Evolutionary conservation across 2,888 invertebrate species (phyloP), one percentile per base, ranked within the genome.

Genomic region (Drosophila affinis): DNA sequence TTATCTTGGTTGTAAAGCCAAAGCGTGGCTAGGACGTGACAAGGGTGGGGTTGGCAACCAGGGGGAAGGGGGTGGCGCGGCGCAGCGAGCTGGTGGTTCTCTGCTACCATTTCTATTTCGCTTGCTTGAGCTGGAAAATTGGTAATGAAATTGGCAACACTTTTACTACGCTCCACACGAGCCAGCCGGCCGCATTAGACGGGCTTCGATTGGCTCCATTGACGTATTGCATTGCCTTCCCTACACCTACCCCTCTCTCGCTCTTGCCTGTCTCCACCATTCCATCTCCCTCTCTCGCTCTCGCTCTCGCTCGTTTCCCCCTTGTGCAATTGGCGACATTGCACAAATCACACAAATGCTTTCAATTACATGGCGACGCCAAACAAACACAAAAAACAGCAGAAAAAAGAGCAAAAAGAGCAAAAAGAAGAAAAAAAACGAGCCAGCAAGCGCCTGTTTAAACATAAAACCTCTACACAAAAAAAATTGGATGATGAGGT

Each of bases 321-420:
- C 55, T 68, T 51, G 52, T 49, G 72, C 85, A 82, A 87, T 85
- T 87, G 80, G 76, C 80, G 83, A 59, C 86, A 84, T 84, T 87
- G 82, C 86, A 84, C 86, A 87, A 87, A 87, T 84, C 88, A 82
- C 85, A 85, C 87, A 85, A 83, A 83, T 85, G 85, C 87, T 85
- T 83, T 83, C 83, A 87, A 83, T 87, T 87, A 79, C 87, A 77
- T 73, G 85, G 76, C 75, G 84, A 65, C 81, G 78, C 78, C 80
- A 72, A 58, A 60, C 59, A 68, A 70, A 67, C 47, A 69, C 53
- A 49, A 51, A 48, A 53, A 45, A 21, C 67, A 10, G 17, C 9
- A 9, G 17, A 34, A 55, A 55, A 21, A 55, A 55, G 67, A 56
- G 67, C 56, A 72, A 59, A 58, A 21, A 21, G 18, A 21, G 21